These are phyloP conservation scores for Lymantria dispar DNA, from an alignment of 2,888 invertebrate genomes.

Conservation along the genomic window DNA sequence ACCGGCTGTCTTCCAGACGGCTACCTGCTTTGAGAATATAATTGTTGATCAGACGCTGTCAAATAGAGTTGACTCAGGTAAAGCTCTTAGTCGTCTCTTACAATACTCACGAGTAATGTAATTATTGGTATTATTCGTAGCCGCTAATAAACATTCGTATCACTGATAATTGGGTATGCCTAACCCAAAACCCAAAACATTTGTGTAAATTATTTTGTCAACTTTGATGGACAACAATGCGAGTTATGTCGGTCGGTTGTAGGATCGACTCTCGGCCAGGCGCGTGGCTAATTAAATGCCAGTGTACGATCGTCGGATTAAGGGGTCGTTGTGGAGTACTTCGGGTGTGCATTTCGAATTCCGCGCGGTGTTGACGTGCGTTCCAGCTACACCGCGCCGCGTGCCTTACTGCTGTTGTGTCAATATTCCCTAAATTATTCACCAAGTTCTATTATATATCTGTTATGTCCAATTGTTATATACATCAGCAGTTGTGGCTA, in stretches of 20 bases:
- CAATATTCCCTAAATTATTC: constrained; percentile 64
- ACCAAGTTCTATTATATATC: constrained; percentile 44
- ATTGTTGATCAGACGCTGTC: too few relatives aligned
- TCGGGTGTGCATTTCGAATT: constrained; percentile 62
- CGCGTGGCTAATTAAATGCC: constrained; percentile 81
- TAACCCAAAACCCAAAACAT: constrained; percentile 51
- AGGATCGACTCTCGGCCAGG: constrained; percentile 54
- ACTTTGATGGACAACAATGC: constrained; percentile 65
- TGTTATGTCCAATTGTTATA: constrained; percentile 6
- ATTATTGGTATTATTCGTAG: too few relatives aligned
- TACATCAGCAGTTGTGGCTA: neutral
- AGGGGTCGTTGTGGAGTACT: constrained; percentile 4
- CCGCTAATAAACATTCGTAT: too few relatives aligned
- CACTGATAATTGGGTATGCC: too few relatives aligned
- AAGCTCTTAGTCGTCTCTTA: too few relatives aligned
- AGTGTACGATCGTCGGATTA: constrained; percentile 49
- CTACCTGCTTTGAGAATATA: too few relatives aligned
- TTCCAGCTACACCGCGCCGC: constrained; percentile 51
- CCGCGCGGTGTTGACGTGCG: constrained; percentile 48
- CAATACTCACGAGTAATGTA: too few relatives aligned
- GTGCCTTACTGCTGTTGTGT: constrained; percentile 47
- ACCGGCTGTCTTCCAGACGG: too few relatives aligned
- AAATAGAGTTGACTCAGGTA: too few relatives aligned
- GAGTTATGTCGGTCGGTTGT: constrained; percentile 56
- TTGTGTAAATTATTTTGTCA: constrained; percentile 59